Evolutionary conservation across 2,797 vertebrate species (phyloP), one percentile per base, ranked within the genome.

Genomic region (Anas georgica): DNA sequence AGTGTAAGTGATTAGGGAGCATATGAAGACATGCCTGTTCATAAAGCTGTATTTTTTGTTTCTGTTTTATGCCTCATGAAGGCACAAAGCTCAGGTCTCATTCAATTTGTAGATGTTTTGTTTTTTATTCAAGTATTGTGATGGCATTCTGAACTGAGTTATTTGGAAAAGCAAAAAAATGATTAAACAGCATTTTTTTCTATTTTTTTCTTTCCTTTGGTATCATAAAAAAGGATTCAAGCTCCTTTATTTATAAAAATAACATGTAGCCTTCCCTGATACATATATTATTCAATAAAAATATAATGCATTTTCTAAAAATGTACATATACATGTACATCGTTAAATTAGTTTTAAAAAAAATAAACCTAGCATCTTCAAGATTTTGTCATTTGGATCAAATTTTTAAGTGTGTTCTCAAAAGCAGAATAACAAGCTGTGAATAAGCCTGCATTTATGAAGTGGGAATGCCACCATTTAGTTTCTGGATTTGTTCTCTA

Each of bases 51-150:
- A 3, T 18, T 64, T 58, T 69, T 69, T 67, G 2, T 59, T 88
- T 79, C 26, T 86, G 26, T 6, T 62, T 81, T 50, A 4, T 63
- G 21, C 33, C 78, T 55, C 78, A 45, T n/a, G n/a, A 56, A 76
- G 5, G 22, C 39, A 77, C 31, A 89, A 39, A 2, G 0, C 35
- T 86, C 46, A 39, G 16, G 72, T 89, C 12, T 69, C 15, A 54
- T 7, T 73, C 17, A 67, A 6, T 70, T 11, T 41, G 20, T 6
- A 33, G 62, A 54, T n/a, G 7, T 64, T 70, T 60, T 0, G 0
- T 9, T 29, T 39, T 69, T 69, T 16, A 37, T 90, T 78, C 50
- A 17, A 35, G 77, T 9, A 7, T 48, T 77, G 10, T 43, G 50
- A n/a, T 81, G n/a, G 7, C 10, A 50, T 17, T 3, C 1, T 69